phyloP scores from a whole-genome alignment of 1,140 invertebrate species.

The Dryas iulia region DNA sequence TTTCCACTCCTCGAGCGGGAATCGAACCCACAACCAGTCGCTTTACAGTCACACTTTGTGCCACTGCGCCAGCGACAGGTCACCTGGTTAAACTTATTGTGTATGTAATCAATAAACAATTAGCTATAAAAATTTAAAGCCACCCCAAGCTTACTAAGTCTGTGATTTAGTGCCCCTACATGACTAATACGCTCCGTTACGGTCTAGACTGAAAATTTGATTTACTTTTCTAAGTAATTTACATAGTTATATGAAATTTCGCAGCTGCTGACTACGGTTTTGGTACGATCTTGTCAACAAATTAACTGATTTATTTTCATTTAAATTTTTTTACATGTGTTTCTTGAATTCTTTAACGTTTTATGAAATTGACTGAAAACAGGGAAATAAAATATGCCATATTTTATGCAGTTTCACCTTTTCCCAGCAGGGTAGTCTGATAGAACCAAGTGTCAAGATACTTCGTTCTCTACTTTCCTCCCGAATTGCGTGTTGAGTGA shows the following conservation, averaged over 20 bases:
- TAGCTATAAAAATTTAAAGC: background rate
- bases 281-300: background rate
- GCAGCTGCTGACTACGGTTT: slow-evolving; percentile 2
- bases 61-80: too few relatives aligned
- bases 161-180: background rate
- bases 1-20: too few relatives aligned
- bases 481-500: too few relatives aligned
- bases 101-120: too few relatives aligned
- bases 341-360: background rate
- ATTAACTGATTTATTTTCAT: background rate
- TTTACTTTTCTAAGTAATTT: slow-evolving; percentile 35
- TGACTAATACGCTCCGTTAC: slow-evolving; percentile 3
- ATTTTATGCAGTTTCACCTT: too few relatives aligned
- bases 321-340: background rate
- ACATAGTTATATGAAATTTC: slow-evolving; percentile 21
- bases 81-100: too few relatives aligned
- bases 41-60: too few relatives aligned
- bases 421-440: too few relatives aligned
- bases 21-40: too few relatives aligned
- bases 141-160: background rate
- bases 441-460: too few relatives aligned
- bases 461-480: too few relatives aligned
- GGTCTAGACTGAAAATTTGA: slow-evolving; percentile 31
- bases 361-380: background rate
- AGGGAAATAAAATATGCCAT: too few relatives aligned